These are phyloP conservation scores for Heterodera filipjevi DNA, from an alignment of 2,888 invertebrate species.

Conservation along the genomic window DNA sequence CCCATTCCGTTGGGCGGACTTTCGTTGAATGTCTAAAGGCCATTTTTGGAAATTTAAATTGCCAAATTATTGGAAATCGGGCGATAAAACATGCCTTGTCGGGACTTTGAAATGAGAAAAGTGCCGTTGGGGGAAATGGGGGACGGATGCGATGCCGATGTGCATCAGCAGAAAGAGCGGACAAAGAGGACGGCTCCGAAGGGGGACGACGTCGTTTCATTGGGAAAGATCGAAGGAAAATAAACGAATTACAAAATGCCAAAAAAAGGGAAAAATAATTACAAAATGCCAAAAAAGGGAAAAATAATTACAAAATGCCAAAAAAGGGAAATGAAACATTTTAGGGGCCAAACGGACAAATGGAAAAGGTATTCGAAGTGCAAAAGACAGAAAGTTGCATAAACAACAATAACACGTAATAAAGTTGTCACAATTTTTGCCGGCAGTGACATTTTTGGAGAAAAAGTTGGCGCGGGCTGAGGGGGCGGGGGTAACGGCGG, in stretches of 20 bases:
- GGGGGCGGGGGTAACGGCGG: background rate
- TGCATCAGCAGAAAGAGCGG: background rate
- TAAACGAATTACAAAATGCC: background rate
- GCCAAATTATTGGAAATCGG: background rate
- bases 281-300: background rate
- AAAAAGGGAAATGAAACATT: background rate
- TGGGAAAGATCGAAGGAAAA: background rate
- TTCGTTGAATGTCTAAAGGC: background rate
- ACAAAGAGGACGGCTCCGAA: background rate
- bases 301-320: background rate
- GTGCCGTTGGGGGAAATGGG: conserved; percentile 4
- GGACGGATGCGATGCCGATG: background rate
- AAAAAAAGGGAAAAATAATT: background rate
- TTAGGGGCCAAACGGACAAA: background rate
- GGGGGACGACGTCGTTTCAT: conserved; percentile 18
- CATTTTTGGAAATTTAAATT: background rate
- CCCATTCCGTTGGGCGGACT: conserved; percentile 8
- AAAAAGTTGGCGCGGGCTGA: background rate
- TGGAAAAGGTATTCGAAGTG: background rate
- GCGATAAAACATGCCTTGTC: background rate
- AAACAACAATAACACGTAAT: no score
- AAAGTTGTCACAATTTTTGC: conserved; percentile 2
- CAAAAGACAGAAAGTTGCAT: background rate
- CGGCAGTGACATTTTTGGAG: background rate
- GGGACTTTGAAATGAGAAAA: background rate